Evolutionary conservation across 2,113 vertebrate genomes (phyloP), one percentile per base, ranked within the genome.

Genomic region (Peromyscus californicus): DNA sequence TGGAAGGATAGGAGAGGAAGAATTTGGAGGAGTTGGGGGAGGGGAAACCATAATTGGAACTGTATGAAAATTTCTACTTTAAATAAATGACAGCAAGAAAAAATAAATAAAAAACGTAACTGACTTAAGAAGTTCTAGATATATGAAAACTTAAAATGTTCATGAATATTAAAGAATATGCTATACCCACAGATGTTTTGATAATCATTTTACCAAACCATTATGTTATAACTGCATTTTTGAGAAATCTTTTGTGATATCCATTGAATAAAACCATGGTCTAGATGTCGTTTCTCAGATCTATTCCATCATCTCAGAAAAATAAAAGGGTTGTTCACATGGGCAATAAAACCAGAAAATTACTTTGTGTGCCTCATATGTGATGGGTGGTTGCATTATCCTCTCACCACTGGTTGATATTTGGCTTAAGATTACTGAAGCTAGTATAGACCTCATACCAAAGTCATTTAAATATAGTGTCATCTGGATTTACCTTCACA

Each of bases 281-380:
- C 8, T 82, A 9, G 42, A 74, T 48, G 42, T 45, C 1, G 48
- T 16, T 36, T 79, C 33, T 16, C 33, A 69, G 57, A 86, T 79
- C 69, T 22, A 61, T 75, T 42, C 39, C 87, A 42, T 84, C 15
- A 54, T 65, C 42, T 15, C 10, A 17, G 36, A 93, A 54, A 45
- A 70, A 12, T 72, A 65, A 63, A 76, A 39, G 57, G 3, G 4
- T 9, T 22, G 29, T 48, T 86, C 84, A 45, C 17, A 1, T n/a
- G 2, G 29, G 0, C 1, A 65, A 24, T 11, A 31, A 51, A 31
- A 51, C 6, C 6, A 51, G 29, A 0, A 39, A 12, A 82, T 45
- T 26, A 22, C 7, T 2, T 82, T 9, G 19, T 82, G 1, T 61
- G 19, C 16, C 2, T 92, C 80, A 15, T 36, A 63, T 42, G 13